Evolutionary conservation across 2,797 vertebrate species (phyloP).

Genomic region (Pseudochirops corinnae): DNA sequence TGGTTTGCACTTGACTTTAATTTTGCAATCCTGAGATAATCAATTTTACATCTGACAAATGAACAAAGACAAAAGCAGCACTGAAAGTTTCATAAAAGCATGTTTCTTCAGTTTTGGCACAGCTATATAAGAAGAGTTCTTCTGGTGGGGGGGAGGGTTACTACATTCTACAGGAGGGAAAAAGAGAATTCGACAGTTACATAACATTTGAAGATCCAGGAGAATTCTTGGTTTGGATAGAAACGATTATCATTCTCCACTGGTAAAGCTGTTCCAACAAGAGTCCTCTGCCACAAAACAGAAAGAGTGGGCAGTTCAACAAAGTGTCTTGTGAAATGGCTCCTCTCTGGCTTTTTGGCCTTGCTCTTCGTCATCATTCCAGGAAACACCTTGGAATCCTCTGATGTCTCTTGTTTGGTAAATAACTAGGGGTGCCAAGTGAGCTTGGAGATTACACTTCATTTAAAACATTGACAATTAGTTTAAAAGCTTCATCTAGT

Average conservation of each 20-base stretch:
- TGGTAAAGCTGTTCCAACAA: conserved; percentile 63
- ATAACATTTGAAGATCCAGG: conserved; percentile 73
- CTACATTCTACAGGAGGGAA: conserved; percentile 61
- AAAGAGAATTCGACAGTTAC: conserved; percentile 74
- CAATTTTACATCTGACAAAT: conserved; percentile 75
- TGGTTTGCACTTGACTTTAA: conserved; percentile 78
- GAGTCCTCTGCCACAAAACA: conserved; percentile 63
- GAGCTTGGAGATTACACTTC: conserved; percentile 60
- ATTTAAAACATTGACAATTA: conserved; percentile 67
- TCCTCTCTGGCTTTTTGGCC: conserved; percentile 56
- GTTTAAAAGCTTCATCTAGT: conserved; percentile 69
- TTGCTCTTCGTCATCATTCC: conserved; percentile 51
- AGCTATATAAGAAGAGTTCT: conserved; percentile 74
- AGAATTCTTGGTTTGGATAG: conserved; percentile 63
- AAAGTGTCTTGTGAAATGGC: conserved; percentile 55
- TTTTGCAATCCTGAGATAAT: conserved; percentile 81
- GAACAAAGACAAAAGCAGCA: conserved; percentile 79
- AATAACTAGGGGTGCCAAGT: conserved; percentile 60
- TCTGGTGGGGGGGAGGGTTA: conserved; percentile 43
- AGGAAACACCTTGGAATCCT: conserved; percentile 8
- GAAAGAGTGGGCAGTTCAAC: conserved; percentile 55
- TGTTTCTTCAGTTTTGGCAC: conserved; percentile 78
- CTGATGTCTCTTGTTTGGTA: conserved; percentile 56
- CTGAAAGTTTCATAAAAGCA: conserved; percentile 74
- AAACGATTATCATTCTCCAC: conserved; percentile 65